Conservation (phyloP, 2,888 invertebrate genomes). For the Leucozona laternaria region DNA sequence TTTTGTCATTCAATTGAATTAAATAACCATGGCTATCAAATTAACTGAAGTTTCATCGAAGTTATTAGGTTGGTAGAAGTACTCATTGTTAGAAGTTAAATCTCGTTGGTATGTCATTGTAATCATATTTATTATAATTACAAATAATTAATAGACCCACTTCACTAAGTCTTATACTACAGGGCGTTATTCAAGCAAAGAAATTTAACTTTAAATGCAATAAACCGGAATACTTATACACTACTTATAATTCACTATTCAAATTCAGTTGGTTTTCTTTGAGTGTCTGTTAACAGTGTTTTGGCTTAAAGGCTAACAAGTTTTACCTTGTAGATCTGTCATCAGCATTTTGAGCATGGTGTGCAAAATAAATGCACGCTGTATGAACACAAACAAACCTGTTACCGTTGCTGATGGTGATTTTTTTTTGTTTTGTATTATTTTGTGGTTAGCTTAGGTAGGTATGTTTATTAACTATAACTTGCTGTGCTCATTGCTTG, state of each 20-base stretch:
- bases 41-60: neutral
- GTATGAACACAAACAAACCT: conserved; percentile 55
- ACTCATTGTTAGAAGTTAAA: neutral
- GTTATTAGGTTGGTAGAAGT: too few relatives aligned
- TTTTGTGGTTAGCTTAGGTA: conserved; percentile 16
- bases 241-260: neutral
- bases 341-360: conserved; percentile 39
- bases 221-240: conserved; percentile 41
- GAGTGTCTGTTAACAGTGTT: conserved; percentile 19
- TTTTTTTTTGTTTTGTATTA: neutral
- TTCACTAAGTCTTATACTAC: neutral
- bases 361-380: conserved; percentile 54
- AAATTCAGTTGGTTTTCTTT: conserved; percentile 23
- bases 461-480: neutral
- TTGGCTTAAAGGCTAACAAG: conserved; percentile 68
- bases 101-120: neutral
- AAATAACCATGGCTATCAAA: neutral
- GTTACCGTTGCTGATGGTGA: conserved; percentile 37
- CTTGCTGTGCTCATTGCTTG: conserved; percentile 16
- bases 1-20: neutral
- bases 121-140: neutral
- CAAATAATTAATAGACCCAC: neutral
- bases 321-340: conserved; percentile 67
- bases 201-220: neutral
- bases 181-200: conserved; percentile 3